Conservation (phyloP, 2,797 vertebrate species). For the Sebastes kiyomatsui region DNA sequence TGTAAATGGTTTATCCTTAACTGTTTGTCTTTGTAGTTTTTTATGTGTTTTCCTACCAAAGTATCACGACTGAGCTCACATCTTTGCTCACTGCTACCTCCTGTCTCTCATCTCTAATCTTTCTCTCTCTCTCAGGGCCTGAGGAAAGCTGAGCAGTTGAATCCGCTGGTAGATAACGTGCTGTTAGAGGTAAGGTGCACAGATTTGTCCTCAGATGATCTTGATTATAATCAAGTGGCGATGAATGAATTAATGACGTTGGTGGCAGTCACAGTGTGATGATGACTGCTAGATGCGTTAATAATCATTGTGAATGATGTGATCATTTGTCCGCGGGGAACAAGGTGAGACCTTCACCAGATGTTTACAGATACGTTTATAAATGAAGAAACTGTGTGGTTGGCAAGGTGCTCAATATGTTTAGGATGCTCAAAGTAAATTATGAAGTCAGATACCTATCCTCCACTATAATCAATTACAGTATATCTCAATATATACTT, state of each 20-base stretch:
- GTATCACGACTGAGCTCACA: neutral
- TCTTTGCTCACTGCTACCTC: neutral
- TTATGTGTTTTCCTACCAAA: neutral
- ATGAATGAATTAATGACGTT: neutral
- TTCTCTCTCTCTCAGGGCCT: conserved; percentile 80
- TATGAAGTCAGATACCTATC: neutral
- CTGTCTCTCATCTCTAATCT: neutral
- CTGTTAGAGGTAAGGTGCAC: conserved; percentile 86
- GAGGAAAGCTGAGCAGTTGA: conserved; percentile 93
- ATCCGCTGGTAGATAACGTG: conserved; percentile 89
- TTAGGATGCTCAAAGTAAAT: neutral
- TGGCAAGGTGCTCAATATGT: neutral
- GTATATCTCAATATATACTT: too few relatives aligned
- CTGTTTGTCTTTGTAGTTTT: neutral
- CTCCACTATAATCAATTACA: neutral
- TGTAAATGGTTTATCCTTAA: neutral
- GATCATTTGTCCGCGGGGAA: neutral
- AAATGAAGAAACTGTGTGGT: neutral
- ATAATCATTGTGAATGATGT: neutral
- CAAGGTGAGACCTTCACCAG: neutral
- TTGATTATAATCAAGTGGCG: neutral
- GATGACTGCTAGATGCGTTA: neutral
- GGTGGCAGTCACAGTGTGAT: neutral
- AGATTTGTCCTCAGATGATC: neutral
- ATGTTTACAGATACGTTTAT: neutral